These are phyloP conservation scores for Cephus runcator DNA, from an alignment of 2,888 invertebrate genomes.

Conservation along the genomic window DNA sequence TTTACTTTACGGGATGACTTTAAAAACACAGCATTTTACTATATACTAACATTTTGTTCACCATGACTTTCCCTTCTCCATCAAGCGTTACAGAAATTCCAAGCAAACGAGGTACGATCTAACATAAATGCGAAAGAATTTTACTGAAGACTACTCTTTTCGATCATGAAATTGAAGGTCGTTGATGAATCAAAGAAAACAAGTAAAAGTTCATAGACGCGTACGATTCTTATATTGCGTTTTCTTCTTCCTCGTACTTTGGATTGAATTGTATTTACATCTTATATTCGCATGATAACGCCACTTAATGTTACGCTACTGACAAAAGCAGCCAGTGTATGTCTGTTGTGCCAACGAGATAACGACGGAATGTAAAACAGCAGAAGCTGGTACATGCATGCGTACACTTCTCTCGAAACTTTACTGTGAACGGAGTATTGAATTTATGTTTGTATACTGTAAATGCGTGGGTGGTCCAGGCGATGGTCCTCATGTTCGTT, in stretches of 20 bases:
- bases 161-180: background rate
- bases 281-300: background rate
- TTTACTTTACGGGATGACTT: background rate
- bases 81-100: background rate
- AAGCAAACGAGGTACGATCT: background rate
- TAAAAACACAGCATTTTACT: background rate
- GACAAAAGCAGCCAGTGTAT: slow-evolving; percentile 11
- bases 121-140: background rate
- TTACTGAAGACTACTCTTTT: background rate
- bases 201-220: background rate
- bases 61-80: background rate
- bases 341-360: slow-evolving; percentile 16
- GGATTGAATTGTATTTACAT: background rate
- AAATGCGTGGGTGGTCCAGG: slow-evolving; percentile 7
- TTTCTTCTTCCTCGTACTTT: background rate
- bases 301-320: background rate
- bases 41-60: background rate
- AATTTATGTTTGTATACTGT: slow-evolving; percentile 1
- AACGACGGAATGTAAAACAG: slow-evolving; percentile 30
- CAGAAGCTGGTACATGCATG: background rate
- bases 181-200: background rate
- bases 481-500: background rate
- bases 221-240: background rate
- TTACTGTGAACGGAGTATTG: background rate
- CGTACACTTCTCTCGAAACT: background rate